Evolutionary conservation across 2,888 invertebrate genomes (phyloP).

Genomic region (Eledone cirrhosa): DNA sequence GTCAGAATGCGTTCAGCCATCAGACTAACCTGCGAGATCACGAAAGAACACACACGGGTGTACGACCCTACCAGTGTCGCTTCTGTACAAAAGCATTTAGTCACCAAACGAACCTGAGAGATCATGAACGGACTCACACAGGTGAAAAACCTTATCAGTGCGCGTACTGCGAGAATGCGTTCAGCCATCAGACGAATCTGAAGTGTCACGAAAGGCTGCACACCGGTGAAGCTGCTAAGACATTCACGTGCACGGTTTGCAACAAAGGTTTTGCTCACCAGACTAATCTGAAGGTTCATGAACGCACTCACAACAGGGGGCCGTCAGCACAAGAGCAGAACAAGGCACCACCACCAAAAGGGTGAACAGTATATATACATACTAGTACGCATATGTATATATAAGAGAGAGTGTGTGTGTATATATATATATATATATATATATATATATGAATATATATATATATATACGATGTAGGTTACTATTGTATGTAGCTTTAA

Average conservation of each 20-base stretch:
- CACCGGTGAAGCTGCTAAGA: conserved; percentile 13
- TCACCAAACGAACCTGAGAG: conserved; percentile 25
- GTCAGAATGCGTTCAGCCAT: conserved; percentile 22
- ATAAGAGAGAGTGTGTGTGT: too few relatives aligned
- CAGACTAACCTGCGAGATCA: conserved; percentile 19
- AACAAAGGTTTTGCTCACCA: conserved; percentile 25
- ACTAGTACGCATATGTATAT: too few relatives aligned
- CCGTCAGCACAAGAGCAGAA: not conserved
- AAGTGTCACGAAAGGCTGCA: conserved; percentile 20
- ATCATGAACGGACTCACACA: conserved; percentile 17
- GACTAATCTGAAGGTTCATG: conserved; percentile 4
- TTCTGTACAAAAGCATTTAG: conserved; percentile 18
- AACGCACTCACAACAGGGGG: conserved; percentile 18
- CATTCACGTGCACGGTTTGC: conserved; percentile 13
- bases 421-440: too few relatives aligned
- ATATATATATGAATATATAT: too few relatives aligned
- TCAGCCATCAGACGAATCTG: conserved; percentile 24
- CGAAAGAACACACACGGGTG: conserved; percentile 16
- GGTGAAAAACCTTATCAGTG: conserved; percentile 24
- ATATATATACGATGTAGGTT: too few relatives aligned
- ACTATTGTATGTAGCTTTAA: too few relatives aligned
- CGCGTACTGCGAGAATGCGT: conserved; percentile 25
- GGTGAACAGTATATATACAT: too few relatives aligned
- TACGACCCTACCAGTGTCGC: conserved; percentile 17
- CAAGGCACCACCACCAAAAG: not conserved